These are phyloP conservation scores for Pao palembangensis DNA, from an alignment of 2,113 vertebrate genomes.

Conservation along the genomic window DNA sequence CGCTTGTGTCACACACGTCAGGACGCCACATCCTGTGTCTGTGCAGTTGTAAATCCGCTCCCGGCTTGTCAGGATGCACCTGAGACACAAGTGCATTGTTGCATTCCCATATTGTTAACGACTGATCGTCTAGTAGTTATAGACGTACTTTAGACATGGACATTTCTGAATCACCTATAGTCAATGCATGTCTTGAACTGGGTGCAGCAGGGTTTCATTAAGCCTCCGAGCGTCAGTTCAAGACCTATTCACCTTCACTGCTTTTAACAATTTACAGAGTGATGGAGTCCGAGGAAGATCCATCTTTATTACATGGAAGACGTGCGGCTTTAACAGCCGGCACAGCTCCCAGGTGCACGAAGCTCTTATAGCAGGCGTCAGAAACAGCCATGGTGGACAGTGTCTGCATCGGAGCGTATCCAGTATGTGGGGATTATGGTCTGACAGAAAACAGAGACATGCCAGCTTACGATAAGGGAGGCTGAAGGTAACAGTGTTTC, in stretches of 20 bases:
- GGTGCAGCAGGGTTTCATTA: constrained; percentile 1
- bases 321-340: constrained; percentile 19
- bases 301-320: constrained; percentile 46
- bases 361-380: constrained; percentile 13
- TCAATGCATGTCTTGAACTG: constrained; percentile 4
- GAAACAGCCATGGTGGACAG: constrained; percentile 10
- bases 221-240: constrained; percentile 3
- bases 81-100: constrained; percentile 37
- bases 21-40: constrained; percentile 44
- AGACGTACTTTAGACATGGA: constrained; percentile 1
- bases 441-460: constrained; percentile 52
- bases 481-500: constrained; percentile 38
- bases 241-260: constrained; percentile 9
- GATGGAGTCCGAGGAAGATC: constrained; percentile 23
- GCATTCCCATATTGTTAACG: constrained; percentile 1
- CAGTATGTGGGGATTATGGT: constrained; percentile 40
- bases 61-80: constrained; percentile 56
- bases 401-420: constrained; percentile 36
- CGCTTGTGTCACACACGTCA: constrained; percentile 47
- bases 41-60: constrained; percentile 50
- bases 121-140: background rate
- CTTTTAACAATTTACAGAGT: constrained; percentile 6
- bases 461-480: constrained; percentile 49
- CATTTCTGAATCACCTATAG: constrained; percentile 6
- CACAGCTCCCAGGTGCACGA: constrained; percentile 11